These are phyloP conservation scores for Drosophila busckii DNA, from an alignment of 1,140 invertebrate species.

Conservation along the genomic window DNA sequence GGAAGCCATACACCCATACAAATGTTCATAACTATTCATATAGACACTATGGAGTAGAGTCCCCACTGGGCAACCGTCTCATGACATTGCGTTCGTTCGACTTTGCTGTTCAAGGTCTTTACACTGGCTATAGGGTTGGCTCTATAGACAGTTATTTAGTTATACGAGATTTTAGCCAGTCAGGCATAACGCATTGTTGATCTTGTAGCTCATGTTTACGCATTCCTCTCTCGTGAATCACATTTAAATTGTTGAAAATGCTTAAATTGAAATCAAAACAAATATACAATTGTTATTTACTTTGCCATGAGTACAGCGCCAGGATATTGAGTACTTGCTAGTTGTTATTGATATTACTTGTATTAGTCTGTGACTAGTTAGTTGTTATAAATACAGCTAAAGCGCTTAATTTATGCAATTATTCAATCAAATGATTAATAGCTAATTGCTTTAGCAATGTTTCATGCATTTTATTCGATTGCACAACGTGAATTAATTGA, in stretches of 20 bases:
- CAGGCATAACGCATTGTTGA: slow-evolving; percentile 9
- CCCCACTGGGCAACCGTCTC: not conserved
- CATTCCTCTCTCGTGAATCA: slow-evolving; percentile 23
- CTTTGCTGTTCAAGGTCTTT: slow-evolving; percentile 45
- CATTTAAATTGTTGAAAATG: not conserved
- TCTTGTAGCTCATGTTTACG: slow-evolving; percentile 1
- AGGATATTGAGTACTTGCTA: not conserved
- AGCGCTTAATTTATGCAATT: slow-evolving; percentile 26
- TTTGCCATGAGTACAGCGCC: too few species aligned
- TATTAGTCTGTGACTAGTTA: too few species aligned
- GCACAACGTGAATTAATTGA: slow-evolving; percentile 9
- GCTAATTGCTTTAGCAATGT: slow-evolving; percentile 17
- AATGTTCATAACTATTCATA: not conserved
- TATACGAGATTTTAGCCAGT: too few species aligned
- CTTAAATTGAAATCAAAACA: too few species aligned
- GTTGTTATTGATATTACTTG: too few species aligned
- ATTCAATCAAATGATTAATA: slow-evolving; percentile 36
- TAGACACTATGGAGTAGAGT: not conserved
- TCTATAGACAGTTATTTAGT: too few species aligned
- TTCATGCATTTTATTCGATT: not conserved
- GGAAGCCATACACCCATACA: not conserved
- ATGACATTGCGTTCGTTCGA: slow-evolving; percentile 22
- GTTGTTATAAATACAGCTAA: too few species aligned
- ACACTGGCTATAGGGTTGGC: too few species aligned
- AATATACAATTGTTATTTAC: too few species aligned